Evolutionary conservation across 2,113 vertebrate genomes (phyloP).

Genomic region (Mormoops blainvillei): DNA sequence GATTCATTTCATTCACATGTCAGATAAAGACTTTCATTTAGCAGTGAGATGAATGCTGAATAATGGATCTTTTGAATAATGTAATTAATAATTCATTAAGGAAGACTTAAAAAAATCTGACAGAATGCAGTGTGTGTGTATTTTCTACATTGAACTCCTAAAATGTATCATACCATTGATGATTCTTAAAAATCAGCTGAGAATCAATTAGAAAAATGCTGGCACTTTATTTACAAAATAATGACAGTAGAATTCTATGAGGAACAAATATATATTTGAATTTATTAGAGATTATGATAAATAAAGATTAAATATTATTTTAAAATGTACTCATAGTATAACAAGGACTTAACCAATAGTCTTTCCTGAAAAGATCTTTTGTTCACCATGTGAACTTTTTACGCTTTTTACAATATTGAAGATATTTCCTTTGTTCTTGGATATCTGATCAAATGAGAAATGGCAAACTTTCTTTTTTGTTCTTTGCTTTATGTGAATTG

Average conservation of each 20-base stretch:
- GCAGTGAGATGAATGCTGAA: constrained; percentile 85
- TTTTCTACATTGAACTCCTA: constrained; percentile 64
- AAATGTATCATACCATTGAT: constrained; percentile 72
- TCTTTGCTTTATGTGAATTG: constrained; percentile 49
- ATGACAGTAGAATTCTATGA: constrained; percentile 76
- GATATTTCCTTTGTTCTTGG: constrained; percentile 51
- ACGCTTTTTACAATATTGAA: constrained; percentile 21
- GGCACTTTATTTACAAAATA: constrained; percentile 77
- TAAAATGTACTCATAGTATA: constrained; percentile 54
- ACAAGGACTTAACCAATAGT: constrained; percentile 57
- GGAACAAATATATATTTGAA: constrained; percentile 60
- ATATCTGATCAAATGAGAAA: constrained; percentile 54
- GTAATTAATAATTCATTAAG: constrained; percentile 88
- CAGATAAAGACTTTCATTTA: constrained; percentile 86
- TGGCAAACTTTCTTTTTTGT: constrained; percentile 14
- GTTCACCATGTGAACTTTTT: constrained; percentile 19
- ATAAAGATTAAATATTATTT: constrained; percentile 58
- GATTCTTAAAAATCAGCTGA: not conserved
- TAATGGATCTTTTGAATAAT: constrained; percentile 87
- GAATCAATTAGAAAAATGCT: constrained; percentile 74
- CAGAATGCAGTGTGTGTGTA: constrained; percentile 76
- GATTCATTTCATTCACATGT: constrained; percentile 86
- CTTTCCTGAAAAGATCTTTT: constrained; percentile 43
- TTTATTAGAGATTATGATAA: constrained; percentile 67
- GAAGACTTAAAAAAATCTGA: constrained; percentile 74